Conservation (phyloP, 2,113 vertebrate genomes). For the Sinocyclocheilus anophthalmus region DNA sequence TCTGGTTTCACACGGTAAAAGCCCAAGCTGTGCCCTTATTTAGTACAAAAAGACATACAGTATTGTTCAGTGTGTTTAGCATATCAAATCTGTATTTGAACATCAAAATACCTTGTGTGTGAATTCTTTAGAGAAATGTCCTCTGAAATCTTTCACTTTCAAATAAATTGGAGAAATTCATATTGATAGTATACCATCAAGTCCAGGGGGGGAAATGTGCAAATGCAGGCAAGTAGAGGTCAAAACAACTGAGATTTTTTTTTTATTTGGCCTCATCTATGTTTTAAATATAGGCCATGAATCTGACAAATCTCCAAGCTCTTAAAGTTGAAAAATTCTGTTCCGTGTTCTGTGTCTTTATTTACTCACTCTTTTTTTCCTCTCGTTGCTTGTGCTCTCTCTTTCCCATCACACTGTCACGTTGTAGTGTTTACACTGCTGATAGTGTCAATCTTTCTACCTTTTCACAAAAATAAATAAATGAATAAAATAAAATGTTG, state of each 20-base stretch:
- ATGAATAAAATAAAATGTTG: background rate
- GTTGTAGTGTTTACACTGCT: conserved; percentile 17
- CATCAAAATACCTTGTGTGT: conserved; percentile 4
- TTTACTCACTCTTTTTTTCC: background rate
- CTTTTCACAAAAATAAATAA: background rate
- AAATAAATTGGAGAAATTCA: background rate
- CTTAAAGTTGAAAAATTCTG: conserved; percentile 49
- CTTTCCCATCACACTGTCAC: background rate
- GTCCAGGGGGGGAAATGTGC: background rate
- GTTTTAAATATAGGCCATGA: conserved; percentile 43
- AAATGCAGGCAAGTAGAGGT: conserved; percentile 17
- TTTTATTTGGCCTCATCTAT: conserved; percentile 29
- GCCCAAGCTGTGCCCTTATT: background rate
- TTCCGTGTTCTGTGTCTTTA: conserved; percentile 26
- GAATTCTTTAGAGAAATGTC: background rate
- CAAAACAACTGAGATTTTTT: background rate
- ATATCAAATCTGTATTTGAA: background rate
- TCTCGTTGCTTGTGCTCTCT: background rate
- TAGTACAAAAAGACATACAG: background rate
- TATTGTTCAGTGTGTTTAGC: background rate
- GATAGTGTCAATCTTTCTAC: background rate
- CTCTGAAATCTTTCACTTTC: background rate
- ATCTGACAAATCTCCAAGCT: conserved; percentile 28
- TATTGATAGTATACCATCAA: background rate
- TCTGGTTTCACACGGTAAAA: conserved; percentile 98